Base-by-base conservation (phyloP, 2,888 invertebrate species). In the Aporophyla nigra region DNA sequence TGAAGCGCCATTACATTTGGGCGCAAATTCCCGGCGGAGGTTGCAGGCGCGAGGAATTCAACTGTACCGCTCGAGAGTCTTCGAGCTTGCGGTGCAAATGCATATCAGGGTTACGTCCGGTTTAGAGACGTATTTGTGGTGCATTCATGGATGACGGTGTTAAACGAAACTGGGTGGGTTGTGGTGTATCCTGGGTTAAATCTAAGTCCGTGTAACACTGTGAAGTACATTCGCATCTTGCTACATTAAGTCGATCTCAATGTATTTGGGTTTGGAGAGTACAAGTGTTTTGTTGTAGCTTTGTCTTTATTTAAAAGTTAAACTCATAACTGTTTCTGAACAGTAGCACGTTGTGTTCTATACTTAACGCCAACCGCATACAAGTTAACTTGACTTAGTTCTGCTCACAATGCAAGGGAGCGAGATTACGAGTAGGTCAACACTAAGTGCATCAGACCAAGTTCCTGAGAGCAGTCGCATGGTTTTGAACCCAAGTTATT, bases 1-100 rank as follows among this genome's bases (percentile, higher is more conserved):
- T 65, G 58, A 73, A 65, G 62, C 63, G 67, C 75, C 76, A 79
- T 85, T 83, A 76, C 51, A 78, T 74, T 86, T 76, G 77, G 71
- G 72, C 62, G 63, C 69, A 74, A 84, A 83, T 83, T 78, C 66
- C 72, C 61, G 77, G 67, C 58, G 24, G 80, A 61, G 84, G 68
- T 80, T 56, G 65, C 74, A 33, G 27, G 49, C 24, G 71, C 72
- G 84, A 82, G 69, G 74, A 78, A 73, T 76, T 77, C 71, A 68
- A 65, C 74, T 76, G 78, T 84, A 51, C 62, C 49, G 43, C 49
- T 86, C 71, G 83, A 69, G 79, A 56, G 63, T 14, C 73, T 83
- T 68, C 51, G 56, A 78, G 71, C 27, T 71, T 84, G 84, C 51
- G 86, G 77, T 51, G 68, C 61, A 59, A 68, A 74, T 71, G 86